Conservation (phyloP, 2,797 vertebrate genomes). For the Rhodeus uyekii region DNA sequence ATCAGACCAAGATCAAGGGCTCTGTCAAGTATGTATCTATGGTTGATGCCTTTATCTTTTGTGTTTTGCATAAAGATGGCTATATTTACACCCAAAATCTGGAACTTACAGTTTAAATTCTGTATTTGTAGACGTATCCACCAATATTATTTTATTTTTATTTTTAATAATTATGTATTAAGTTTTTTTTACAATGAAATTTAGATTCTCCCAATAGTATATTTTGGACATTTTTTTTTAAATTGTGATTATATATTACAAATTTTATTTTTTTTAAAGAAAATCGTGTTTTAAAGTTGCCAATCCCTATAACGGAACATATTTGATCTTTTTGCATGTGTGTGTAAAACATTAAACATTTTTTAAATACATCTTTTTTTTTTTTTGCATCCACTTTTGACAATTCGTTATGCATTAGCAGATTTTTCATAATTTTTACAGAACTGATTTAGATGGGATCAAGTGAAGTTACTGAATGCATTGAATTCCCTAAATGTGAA, state of each 20-base stretch:
- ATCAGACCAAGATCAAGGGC: slow-evolving; percentile 95
- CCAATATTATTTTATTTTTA: not conserved
- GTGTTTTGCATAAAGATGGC: not conserved
- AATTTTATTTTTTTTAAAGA: too few species aligned
- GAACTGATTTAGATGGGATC: not conserved
- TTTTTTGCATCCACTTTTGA: not conserved
- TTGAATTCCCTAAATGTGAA: not conserved
- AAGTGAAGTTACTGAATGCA: not conserved
- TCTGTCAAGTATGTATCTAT: slow-evolving; percentile 89
- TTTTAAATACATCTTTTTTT: too few species aligned
- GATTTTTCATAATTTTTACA: too few species aligned
- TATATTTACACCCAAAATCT: not conserved
- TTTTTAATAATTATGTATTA: not conserved
- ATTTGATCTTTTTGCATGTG: not conserved
- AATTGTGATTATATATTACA: not conserved
- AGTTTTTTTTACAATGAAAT: not conserved
- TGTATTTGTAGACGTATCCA: not conserved
- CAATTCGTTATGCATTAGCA: too few species aligned
- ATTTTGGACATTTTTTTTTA: not conserved
- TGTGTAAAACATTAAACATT: too few species aligned
- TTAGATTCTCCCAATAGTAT: not conserved
- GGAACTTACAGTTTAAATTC: not conserved
- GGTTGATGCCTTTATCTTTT: not conserved
- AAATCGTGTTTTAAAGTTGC: not conserved
- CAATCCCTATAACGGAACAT: not conserved